Base-by-base conservation (phyloP, 1,140 invertebrate genomes). In the Neomicropteryx cornuta region DNA sequence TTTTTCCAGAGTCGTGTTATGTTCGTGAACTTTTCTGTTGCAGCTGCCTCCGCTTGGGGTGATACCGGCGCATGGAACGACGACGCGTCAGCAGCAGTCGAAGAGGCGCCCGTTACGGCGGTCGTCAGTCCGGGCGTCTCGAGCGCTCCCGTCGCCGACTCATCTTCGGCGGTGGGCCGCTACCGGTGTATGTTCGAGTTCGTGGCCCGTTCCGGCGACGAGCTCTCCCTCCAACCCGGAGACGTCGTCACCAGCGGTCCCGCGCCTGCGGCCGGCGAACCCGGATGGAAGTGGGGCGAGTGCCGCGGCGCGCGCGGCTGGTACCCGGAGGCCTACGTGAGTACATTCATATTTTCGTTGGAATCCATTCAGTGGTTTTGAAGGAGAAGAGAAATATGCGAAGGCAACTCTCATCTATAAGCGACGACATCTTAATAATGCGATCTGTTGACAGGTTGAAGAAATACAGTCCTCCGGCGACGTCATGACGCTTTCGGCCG, bases 291-390 rank as follows among this genome's bases (percentile, higher is more conserved):
- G 45, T 87, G 88, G 45, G 96, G 96, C 3, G 86, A 91, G 54
- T 21, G 6, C 32, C 0, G 41, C 64, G 71, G 71, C 16, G 77
- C 84, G 43, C 83, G 79, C 4, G 94, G 95, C n/a, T 97, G 93
- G 90, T 98, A 98, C 67, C 95, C 96, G 3, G 89, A 96, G 62
- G 88, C 89, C 4, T 98, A 97, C 61, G 92, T 93, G 10, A 96
- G 55, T 76, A 78, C 19, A 59, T 91, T n/a, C 77, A 78, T 44
- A 58, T 45, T 32, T 46, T 44, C 4, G 50, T 43, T 24, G 55
- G 55, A n/a, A n/a, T n/a, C n/a, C n/a, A n/a, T n/a, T n/a, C n/a
- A n/a, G n/a, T n/a, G n/a, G n/a, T n/a, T n/a, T n/a, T n/a, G n/a
- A n/a, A n/a, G n/a, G n/a, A n/a, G n/a, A n/a, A n/a, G n/a, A n/a